These are phyloP conservation scores for Picus viridis DNA, from an alignment of 2,797 vertebrate genomes.

Conservation along the genomic window DNA sequence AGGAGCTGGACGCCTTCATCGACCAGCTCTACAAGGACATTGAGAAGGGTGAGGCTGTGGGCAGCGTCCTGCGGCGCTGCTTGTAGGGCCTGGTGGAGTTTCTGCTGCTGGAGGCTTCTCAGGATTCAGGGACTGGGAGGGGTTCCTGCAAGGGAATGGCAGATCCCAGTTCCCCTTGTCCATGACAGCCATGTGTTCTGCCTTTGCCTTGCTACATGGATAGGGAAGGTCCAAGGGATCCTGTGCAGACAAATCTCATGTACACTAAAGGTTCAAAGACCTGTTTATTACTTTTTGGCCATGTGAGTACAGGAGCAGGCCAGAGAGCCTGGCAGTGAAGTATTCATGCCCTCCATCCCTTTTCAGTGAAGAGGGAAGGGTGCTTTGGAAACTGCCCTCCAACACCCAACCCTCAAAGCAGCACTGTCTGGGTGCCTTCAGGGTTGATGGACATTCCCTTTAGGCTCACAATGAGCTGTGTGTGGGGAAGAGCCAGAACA, in stretches of 20 bases:
- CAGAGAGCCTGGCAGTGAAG: neutral
- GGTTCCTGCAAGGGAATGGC: neutral
- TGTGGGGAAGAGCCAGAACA: neutral
- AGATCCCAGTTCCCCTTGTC: neutral
- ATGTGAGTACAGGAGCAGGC: neutral
- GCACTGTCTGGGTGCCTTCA: neutral
- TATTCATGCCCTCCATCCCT: neutral
- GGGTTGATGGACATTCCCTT: rapidly evolving
- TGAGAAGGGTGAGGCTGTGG: conserved; percentile 87
- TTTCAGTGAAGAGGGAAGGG: neutral
- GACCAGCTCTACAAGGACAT: conserved; percentile 99
- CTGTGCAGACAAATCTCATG: neutral
- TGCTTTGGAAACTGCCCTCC: neutral
- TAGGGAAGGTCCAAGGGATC: neutral
- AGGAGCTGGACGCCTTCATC: conserved; percentile 93
- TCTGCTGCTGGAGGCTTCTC: neutral
- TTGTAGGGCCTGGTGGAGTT: neutral
- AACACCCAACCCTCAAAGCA: rapidly evolving
- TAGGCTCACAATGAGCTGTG: rapidly evolving
- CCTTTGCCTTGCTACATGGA: neutral
- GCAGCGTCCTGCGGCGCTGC: rapidly evolving
- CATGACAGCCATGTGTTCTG: neutral
- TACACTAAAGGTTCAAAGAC: rapidly evolving
- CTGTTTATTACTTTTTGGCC: neutral
- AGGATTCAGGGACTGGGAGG: neutral